Percentiles rank a stretch among this genome's conserved stretches.
phyloP scores from a whole-genome alignment of 2,888 invertebrate genomes.

The Nomada lathburiana region DNA sequence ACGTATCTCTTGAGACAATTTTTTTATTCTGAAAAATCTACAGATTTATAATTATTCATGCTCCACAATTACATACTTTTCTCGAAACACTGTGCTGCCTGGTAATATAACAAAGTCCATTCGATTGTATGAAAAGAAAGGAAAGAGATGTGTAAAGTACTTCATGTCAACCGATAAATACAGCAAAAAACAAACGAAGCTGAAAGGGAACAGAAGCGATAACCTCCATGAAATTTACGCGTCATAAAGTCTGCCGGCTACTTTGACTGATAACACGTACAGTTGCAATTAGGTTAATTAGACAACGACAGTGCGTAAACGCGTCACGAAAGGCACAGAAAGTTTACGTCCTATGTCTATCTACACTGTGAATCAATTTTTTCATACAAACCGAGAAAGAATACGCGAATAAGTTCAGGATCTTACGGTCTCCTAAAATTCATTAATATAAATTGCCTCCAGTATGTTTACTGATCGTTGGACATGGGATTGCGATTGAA shows the following conservation, averaged over 20 bases:
- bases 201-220: conserved; percentile 34
- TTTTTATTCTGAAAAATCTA: too few relatives aligned
- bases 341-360: conserved; percentile 6
- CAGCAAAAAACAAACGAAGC: background rate
- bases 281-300: conserved; percentile 69
- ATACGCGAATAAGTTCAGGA: too few relatives aligned
- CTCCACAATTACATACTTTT: too few relatives aligned
- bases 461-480: too few relatives aligned
- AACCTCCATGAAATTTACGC: conserved; percentile 39
- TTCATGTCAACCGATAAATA: background rate
- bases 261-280: conserved; percentile 53
- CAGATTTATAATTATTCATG: too few relatives aligned
- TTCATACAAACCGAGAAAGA: background rate
- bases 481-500: too few relatives aligned
- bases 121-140: too few relatives aligned
- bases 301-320: conserved; percentile 50
- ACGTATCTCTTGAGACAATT: too few relatives aligned
- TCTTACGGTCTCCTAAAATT: too few relatives aligned
- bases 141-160: background rate
- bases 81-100: too few relatives aligned
- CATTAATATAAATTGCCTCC: too few relatives aligned
- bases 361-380: background rate
- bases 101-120: too few relatives aligned
- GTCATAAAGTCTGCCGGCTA: conserved; percentile 41
- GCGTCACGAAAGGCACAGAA: background rate